These are phyloP conservation scores for Shinisaurus crocodilurus DNA, from an alignment of 2,113 vertebrate species.

Conservation along the genomic window DNA sequence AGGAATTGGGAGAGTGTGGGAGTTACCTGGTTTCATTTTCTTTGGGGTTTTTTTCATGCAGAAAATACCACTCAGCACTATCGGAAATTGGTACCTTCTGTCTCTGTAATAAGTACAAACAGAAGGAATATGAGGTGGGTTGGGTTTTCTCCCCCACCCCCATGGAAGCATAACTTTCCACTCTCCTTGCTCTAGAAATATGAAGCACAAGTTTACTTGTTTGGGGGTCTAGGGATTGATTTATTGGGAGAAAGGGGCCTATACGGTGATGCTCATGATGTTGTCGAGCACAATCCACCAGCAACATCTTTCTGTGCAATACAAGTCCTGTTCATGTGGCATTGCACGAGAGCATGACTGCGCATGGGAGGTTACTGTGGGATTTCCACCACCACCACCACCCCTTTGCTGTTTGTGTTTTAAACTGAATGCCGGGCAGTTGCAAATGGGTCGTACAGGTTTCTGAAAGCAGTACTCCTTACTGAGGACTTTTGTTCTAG, in stretches of 20 bases:
- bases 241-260: too few relatives aligned
- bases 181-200: background rate
- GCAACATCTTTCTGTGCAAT: background rate
- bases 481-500: background rate
- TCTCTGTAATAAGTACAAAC: accelerated
- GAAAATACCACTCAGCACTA: background rate
- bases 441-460: background rate
- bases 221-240: too few relatives aligned
- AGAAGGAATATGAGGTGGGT: accelerated
- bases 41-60: background rate
- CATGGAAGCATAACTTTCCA: background rate
- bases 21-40: background rate
- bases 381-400: too few relatives aligned
- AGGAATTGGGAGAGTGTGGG: background rate
- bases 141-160: background rate
- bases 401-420: too few relatives aligned
- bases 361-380: background rate
- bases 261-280: background rate
- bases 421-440: background rate
- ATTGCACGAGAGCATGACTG: background rate
- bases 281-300: background rate
- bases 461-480: background rate
- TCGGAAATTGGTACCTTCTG: background rate
- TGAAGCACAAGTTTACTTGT: background rate
- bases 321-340: background rate